A percentile compares a stretch with the other conserved stretches of the same genome.
Evolutionary conservation across 2,797 vertebrate genomes (phyloP).

Genomic region (Clarias pachynema): DNA sequence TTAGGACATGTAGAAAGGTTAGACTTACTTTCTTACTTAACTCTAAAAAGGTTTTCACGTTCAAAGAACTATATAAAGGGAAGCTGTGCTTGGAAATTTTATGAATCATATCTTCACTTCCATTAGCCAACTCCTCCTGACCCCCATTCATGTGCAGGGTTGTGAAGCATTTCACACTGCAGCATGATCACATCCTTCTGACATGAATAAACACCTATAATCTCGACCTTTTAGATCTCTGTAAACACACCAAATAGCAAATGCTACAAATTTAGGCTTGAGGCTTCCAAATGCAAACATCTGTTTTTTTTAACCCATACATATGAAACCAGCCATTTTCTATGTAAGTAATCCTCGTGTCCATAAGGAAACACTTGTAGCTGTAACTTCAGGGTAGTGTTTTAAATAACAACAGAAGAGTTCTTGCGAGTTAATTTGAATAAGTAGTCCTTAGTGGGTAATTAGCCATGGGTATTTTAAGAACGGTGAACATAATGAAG

Average conservation of each 20-base stretch:
- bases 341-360: constrained; percentile 57
- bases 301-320: constrained; percentile 61
- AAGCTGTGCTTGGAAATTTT: constrained; percentile 34
- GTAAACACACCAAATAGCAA: constrained; percentile 68
- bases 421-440: constrained; percentile 44
- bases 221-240: constrained; percentile 61
- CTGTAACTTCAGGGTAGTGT: constrained; percentile 56
- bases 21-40: constrained; percentile 12
- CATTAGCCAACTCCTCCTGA: constrained; percentile 57
- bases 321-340: constrained; percentile 61
- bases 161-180: constrained; percentile 60
- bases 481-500: constrained; percentile 19
- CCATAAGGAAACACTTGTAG: constrained; percentile 59
- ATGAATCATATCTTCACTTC: constrained; percentile 50
- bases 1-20: not conserved
- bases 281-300: constrained; percentile 65
- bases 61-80: not conserved
- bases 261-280: constrained; percentile 66
- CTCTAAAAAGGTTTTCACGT: constrained; percentile 11
- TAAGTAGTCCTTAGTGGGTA: constrained; percentile 44
- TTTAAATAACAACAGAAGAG: constrained; percentile 55
- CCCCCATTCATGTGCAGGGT: constrained; percentile 50
- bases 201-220: constrained; percentile 68
- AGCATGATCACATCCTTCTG: constrained; percentile 58
- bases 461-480: constrained; percentile 30